These are phyloP conservation scores for Colletes gigas DNA, from an alignment of 1,140 invertebrate species.

Conservation along the genomic window DNA sequence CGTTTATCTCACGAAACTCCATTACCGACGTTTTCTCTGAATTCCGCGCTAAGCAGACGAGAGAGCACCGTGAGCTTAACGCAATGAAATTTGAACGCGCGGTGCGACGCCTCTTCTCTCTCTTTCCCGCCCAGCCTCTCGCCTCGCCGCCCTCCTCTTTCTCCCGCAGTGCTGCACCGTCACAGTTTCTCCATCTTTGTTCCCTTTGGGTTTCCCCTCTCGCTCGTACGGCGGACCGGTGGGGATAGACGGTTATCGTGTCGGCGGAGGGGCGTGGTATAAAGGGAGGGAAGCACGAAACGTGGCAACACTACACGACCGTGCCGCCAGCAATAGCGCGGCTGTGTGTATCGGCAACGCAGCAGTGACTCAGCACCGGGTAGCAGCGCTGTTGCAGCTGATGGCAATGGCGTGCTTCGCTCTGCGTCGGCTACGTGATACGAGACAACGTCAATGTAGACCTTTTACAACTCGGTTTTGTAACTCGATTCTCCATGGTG, in stretches of 20 bases:
- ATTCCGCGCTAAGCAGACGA: slow-evolving; percentile 68
- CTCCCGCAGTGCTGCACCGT: slow-evolving; percentile 11
- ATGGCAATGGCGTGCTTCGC: slow-evolving; percentile 25
- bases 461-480: slow-evolving; percentile 73
- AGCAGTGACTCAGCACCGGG: slow-evolving; percentile 75
- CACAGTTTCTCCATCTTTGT: slow-evolving; percentile 6
- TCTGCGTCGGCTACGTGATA: slow-evolving; percentile 31
- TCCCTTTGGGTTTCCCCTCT: slow-evolving; percentile 10
- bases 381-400: slow-evolving; percentile 46
- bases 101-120: slow-evolving; percentile 53
- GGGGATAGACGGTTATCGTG: slow-evolving; percentile 57
- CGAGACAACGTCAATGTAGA: slow-evolving; percentile 49
- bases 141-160: background rate
- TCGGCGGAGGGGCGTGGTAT: slow-evolving; percentile 44
- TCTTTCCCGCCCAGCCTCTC: background rate
- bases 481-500: slow-evolving; percentile 71
- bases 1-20: slow-evolving; percentile 73
- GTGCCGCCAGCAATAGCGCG: slow-evolving; percentile 25
- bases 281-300: slow-evolving; percentile 42
- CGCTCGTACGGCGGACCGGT: slow-evolving; percentile 38
- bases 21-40: slow-evolving; percentile 77
- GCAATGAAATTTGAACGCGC: slow-evolving; percentile 77
- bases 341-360: slow-evolving; percentile 66
- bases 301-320: slow-evolving; percentile 64
- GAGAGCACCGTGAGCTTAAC: slow-evolving; percentile 67